Evolutionary conservation across 2,888 invertebrate species (phyloP).

Genomic region (Dysmachus trigonus): DNA sequence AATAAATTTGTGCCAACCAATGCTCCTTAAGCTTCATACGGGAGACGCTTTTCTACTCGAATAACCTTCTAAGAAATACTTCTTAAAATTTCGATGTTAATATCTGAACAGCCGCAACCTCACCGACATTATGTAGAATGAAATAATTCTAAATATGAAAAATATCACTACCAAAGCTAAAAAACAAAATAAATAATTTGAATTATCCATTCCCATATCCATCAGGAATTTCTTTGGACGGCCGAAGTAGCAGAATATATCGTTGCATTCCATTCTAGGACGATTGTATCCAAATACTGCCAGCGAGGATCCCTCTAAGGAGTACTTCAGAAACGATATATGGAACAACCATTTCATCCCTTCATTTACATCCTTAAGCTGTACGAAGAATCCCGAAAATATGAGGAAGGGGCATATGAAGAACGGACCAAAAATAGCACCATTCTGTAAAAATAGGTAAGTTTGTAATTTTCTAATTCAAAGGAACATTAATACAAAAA

Average conservation of each 20-base stretch:
- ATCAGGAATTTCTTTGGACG: constrained; percentile 78
- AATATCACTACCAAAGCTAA: constrained; percentile 73
- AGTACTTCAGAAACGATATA: constrained; percentile 87
- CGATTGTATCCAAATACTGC: constrained; percentile 86
- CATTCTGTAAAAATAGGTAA: constrained; percentile 72
- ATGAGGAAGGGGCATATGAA: constrained; percentile 86
- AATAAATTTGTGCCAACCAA: not conserved
- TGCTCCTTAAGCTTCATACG: not conserved
- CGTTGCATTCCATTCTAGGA: constrained; percentile 76
- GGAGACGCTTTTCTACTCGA: not conserved
- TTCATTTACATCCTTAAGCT: constrained; percentile 79
- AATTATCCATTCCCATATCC: constrained; percentile 75
- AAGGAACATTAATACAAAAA: not conserved
- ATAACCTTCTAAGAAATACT: not conserved
- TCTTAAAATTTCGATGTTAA: not conserved
- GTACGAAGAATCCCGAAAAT: constrained; percentile 94
- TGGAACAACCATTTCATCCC: constrained; percentile 87
- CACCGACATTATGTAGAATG: constrained; percentile 75
- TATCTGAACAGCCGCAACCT: constrained; percentile 68
- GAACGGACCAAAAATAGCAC: constrained; percentile 89
- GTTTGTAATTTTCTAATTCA: not conserved
- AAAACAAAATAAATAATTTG: constrained; percentile 73
- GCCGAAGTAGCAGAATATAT: constrained; percentile 78
- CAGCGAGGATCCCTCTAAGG: constrained; percentile 82
- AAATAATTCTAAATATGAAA: constrained; percentile 70